Evolutionary conservation across 2,113 vertebrate species (phyloP).

Genomic region (Ibidorhyncha struthersii): DNA sequence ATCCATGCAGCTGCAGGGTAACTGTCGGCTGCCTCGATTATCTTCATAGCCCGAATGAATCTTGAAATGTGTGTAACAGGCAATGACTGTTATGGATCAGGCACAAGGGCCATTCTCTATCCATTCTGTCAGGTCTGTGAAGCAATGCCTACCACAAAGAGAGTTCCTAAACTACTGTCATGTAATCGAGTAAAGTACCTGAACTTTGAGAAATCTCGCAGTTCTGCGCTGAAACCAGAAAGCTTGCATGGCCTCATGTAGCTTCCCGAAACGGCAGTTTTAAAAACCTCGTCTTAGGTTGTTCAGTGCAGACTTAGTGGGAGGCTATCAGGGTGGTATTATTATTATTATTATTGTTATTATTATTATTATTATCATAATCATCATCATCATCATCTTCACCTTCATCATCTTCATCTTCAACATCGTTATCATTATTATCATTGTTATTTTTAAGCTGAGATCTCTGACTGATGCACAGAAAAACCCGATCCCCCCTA

Average conservation of each 20-base stretch:
- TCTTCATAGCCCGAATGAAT: conserved; percentile 99
- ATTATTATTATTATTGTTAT: neutral
- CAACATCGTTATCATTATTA: neutral
- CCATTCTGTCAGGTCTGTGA: conserved; percentile 82
- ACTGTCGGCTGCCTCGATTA: conserved; percentile 99
- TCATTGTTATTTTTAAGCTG: neutral
- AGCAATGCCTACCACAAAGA: conserved; percentile 83
- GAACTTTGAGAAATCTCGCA: conserved; percentile 83
- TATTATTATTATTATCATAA: neutral
- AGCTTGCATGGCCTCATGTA: neutral
- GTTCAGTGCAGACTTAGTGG: neutral
- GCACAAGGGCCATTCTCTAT: conserved; percentile 93
- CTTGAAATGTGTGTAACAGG: conserved; percentile 99
- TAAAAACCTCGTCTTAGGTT: neutral
- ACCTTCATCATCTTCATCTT: neutral
- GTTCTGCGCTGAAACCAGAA: conserved; percentile 31
- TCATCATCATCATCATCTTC: too few relatives aligned
- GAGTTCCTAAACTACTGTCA: conserved; percentile 87
- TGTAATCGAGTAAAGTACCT: conserved; percentile 88
- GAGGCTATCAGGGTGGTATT: neutral
- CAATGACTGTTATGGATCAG: conserved; percentile 99
- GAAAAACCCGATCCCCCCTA: neutral
- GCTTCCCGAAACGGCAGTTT: rapidly evolving
- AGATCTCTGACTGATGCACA: neutral
- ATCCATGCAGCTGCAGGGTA: conserved; percentile 99